Base-by-base conservation (phyloP, 2,797 vertebrate genomes). In the Gorsachius magnificus region DNA sequence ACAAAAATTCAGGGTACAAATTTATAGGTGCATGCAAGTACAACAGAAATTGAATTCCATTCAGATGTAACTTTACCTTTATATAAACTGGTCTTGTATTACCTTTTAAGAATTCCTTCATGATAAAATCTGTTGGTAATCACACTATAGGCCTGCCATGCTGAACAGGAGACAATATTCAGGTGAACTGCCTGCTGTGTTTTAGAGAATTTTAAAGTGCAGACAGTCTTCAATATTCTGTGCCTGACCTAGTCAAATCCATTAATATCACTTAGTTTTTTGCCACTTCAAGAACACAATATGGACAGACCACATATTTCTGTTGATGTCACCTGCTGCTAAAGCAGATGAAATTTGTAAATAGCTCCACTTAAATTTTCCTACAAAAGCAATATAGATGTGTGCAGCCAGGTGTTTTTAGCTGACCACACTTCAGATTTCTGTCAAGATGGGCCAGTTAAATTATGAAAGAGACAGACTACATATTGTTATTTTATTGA, bases 81-180 rank as follows among this genome's bases (percentile, higher is more conserved):
- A 17, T 36, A 75, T 35, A 38, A 66, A 45, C 2, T 65, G 20
- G 6, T 33, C 22, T 56, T 63, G 1, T 8, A 20, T 19, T 89
- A 65, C 6, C 10, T 61, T 56, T 74, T 24, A 89, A 83, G n/a
- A 84, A 64, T 35, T 58, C 5, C 10, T 86, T 70, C 35, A 38
- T 53, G 35, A 31, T 51, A 18, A 75, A 38, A 77, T 50, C 36
- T 91, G 15, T 13, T 79, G 31, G 13, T 10, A 68, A 50, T 35
- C 3, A 0, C 12, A 29, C 13, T 58, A 13, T 4, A 58, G 10
- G 7, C 48, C n/a, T 87, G 28, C 21, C 0, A 0, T 53, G 31
- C 21, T 75, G 28, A 87, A 68, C 10, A 31, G 29, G 25, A 83
- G 20, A 56, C n/a, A 46, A 51, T n/a, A 64, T 68, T 60, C 24